These are phyloP conservation scores for Taphrorychus bicolor DNA, from an alignment of 2,888 invertebrate species.

Conservation along the genomic window DNA sequence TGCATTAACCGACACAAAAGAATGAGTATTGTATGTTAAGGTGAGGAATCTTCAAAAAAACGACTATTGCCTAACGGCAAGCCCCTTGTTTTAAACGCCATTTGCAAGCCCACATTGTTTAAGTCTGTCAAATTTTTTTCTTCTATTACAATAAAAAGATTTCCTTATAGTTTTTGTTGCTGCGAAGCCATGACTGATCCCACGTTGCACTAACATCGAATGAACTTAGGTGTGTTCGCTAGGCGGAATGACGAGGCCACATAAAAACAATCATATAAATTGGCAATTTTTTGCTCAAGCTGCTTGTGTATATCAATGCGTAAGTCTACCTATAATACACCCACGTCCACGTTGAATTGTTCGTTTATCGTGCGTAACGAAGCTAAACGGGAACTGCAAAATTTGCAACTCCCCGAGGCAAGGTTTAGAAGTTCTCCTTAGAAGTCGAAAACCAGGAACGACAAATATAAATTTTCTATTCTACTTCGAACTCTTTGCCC, in stretches of 20 bases:
- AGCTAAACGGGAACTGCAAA: background rate
- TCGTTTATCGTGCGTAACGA: background rate
- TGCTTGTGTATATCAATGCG: too few species aligned
- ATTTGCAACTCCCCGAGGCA: background rate
- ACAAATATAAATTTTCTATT: conserved; percentile 34
- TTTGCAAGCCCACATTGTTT: conserved; percentile 27
- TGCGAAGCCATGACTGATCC: conserved; percentile 18
- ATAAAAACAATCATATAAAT: conserved; percentile 31
- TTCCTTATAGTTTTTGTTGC: conserved; percentile 25
- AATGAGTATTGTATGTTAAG: background rate
- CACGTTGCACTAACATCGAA: conserved; percentile 33
- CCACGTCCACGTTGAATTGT: background rate
- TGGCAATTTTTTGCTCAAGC: conserved; percentile 19
- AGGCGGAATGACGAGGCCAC: conserved; percentile 29
- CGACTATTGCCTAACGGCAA: background rate
- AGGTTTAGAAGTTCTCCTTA: background rate
- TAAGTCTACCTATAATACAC: conserved; percentile 14
- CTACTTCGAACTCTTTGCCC: conserved; percentile 26
- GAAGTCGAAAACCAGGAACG: conserved; percentile 8
- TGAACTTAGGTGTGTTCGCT: conserved; percentile 30
- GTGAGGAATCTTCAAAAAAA: conserved; percentile 2
- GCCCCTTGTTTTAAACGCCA: background rate
- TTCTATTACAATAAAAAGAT: conserved; percentile 5
- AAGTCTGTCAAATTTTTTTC: conserved; percentile 6
- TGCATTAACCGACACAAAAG: background rate